Conservation (phyloP, 2,888 invertebrate species). For the Rhagium mordax region DNA sequence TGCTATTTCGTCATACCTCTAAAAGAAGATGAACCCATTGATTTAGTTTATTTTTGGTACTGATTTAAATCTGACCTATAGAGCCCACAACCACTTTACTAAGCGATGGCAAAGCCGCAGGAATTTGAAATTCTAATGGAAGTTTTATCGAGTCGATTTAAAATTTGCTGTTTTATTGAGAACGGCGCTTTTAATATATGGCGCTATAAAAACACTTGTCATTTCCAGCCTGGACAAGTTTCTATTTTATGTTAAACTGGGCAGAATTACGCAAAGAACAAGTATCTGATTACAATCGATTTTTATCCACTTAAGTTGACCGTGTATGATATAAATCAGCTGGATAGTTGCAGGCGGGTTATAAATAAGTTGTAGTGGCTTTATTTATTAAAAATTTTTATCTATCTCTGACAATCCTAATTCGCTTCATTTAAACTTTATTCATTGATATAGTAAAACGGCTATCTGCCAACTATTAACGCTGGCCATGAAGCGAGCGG, state of each 20-base stretch:
- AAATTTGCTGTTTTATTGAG: conserved; percentile 20
- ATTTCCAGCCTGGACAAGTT: conserved; percentile 18
- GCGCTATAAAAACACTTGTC: conserved; percentile 29
- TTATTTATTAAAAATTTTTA: conserved; percentile 42
- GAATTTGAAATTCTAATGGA: conserved; percentile 10
- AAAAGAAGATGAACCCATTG: background rate
- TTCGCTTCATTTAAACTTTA: conserved; percentile 19
- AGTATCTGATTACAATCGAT: conserved; percentile 40
- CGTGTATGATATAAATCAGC: conserved; percentile 30
- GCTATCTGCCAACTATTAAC: no score
- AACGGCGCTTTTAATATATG: conserved; percentile 31
- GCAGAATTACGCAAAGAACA: conserved; percentile 33
- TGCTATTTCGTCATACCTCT: background rate
- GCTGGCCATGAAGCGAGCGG: no score
- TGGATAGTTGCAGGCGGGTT: background rate
- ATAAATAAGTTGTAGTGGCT: conserved; percentile 19
- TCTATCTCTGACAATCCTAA: conserved; percentile 44
- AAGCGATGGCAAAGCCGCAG: background rate
- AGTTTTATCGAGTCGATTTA: conserved; percentile 15
- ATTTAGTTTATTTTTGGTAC: background rate
- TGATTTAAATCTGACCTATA: background rate
- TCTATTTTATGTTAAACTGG: conserved; percentile 31
- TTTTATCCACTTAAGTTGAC: conserved; percentile 22
- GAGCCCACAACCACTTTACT: background rate
- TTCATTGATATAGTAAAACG: no score